phyloP scores from a whole-genome alignment of 2,113 vertebrate genomes.

The Phylloscopus trochilus region DNA sequence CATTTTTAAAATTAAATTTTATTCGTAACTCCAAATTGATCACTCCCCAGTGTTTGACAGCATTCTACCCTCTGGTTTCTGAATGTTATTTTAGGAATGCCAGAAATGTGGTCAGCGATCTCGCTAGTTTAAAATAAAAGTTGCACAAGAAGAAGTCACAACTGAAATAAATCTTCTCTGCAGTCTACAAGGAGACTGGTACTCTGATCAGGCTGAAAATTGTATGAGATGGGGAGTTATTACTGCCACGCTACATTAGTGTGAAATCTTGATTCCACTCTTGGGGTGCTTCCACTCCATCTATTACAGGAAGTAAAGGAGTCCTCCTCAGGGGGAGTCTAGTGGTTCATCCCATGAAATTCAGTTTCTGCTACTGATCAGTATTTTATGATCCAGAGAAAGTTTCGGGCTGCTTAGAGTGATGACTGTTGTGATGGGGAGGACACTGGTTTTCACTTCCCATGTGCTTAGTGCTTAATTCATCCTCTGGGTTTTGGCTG shows the following conservation, averaged over 20 bases:
- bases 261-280: background rate
- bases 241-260: accelerated
- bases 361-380: background rate
- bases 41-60: background rate
- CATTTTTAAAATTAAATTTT: background rate
- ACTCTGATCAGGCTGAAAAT: background rate
- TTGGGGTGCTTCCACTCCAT: background rate
- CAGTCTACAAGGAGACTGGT: background rate
- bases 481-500: background rate
- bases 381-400: background rate
- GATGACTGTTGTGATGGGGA: background rate
- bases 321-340: background rate
- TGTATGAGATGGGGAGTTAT: background rate
- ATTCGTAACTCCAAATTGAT: background rate
- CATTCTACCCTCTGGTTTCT: background rate
- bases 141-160: background rate
- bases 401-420: background rate
- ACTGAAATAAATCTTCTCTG: background rate
- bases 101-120: background rate
- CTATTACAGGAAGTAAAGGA: background rate
- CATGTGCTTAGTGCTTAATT: background rate
- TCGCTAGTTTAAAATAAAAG: background rate
- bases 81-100: background rate
- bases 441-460: background rate
- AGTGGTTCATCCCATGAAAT: background rate